Evolutionary conservation across 2,888 invertebrate genomes (phyloP), one percentile per base, ranked within the genome.

Genomic region (Teleogryllus oceanicus): DNA sequence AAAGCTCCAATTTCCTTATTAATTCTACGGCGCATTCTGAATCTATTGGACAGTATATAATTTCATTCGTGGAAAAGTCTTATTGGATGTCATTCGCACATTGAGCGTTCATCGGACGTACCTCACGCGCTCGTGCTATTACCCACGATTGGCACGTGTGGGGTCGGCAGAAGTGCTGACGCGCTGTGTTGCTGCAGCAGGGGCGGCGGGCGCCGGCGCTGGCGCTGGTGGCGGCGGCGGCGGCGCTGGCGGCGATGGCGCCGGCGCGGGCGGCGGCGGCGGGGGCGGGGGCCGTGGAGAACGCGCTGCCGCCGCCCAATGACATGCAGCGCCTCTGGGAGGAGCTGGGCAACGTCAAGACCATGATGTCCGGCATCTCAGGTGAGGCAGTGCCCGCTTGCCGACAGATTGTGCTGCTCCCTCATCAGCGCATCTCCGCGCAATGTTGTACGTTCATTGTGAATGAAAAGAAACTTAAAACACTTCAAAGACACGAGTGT

Each of bases 321-420:
- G 75, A 80, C 12, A 62, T 80, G 10, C 81, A 81, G 11, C 79
- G 77, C 77, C 80, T 83, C 49, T 83, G 83, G 83, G 83, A 83
- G 75, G 83, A 83, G 74, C 81, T 83, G n/a, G 83, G 82, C 21
- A 82, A 82, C 76, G 83, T 83, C 75, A 83, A 83, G 80, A 75
- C 80, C n/a, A 80, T 83, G 82, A 83, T 83, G 83, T 77, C 81
- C 24, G 78, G 79, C 49, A 83, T 83, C 20, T 81, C 83, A 80
- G 82, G 83, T 83, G 80, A 80, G 81, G 49, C 20, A 20, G 24
- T 13, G 13, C 37, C 37, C 50, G 50, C 5, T 74, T 2, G 24
- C 24, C 24, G 16, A 50, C n/a, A 50, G 18, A 37, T 37, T 37
- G 37, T 5, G 37, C 62, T 62, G 62, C 8, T 10, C 62, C 1